Evolutionary conservation across 1,140 invertebrate genomes (phyloP).

Genomic region (Lasaia peninsularis): DNA sequence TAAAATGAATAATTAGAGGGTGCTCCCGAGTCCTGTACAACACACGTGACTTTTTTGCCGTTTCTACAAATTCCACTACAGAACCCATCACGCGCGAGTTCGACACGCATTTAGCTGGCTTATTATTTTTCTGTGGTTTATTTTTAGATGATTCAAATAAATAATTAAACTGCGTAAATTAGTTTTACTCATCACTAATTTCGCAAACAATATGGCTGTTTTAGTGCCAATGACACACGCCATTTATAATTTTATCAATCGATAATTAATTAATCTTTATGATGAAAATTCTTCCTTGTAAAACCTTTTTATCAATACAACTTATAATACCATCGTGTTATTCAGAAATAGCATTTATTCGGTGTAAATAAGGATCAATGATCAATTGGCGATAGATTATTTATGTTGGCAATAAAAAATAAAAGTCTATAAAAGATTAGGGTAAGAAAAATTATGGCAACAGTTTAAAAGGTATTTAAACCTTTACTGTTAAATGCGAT

Average conservation of each 20-base stretch:
- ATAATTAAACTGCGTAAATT: background rate
- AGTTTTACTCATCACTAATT: slow-evolving; percentile 1
- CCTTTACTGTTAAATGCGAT: slow-evolving; percentile 6
- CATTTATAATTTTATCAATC: slow-evolving; percentile 10
- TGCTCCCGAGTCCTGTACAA: too few species aligned
- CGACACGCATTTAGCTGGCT: too few species aligned
- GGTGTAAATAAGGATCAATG: background rate
- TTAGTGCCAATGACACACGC: slow-evolving; percentile 17
- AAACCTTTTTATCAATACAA: slow-evolving; percentile 17
- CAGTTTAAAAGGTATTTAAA: slow-evolving; percentile 6
- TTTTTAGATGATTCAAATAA: too few species aligned
- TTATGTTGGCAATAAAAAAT: background rate
- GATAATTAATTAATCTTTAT: slow-evolving; percentile 24
- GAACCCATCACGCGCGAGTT: too few species aligned
- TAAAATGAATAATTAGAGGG: too few species aligned
- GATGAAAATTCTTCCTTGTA: slow-evolving; percentile 20
- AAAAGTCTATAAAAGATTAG: slow-evolving; percentile 18
- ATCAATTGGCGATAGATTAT: background rate
- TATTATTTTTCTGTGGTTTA: too few species aligned
- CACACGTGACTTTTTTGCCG: too few species aligned
- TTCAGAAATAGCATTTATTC: slow-evolving; percentile 16
- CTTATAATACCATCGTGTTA: background rate
- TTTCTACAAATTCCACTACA: too few species aligned
- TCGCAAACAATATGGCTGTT: slow-evolving; percentile 15
- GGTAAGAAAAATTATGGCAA: slow-evolving; percentile 5